phyloP scores from a whole-genome alignment of 2,888 invertebrate genomes.

The Chaetogeoica ovagalla region DNA sequence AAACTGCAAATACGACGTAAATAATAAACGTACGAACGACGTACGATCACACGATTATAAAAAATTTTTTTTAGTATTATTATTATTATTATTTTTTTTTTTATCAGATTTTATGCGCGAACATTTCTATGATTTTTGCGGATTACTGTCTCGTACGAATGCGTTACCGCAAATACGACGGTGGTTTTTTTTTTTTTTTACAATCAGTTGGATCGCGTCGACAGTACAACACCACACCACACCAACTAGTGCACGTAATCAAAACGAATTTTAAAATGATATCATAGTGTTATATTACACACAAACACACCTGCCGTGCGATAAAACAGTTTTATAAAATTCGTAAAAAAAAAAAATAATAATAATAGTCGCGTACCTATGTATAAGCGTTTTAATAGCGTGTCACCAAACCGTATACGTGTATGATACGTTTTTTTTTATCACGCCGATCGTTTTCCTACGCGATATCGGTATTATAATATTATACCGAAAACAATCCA shows the following conservation, averaged over 20 bases:
- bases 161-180: too few relatives aligned
- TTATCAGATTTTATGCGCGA: slow-evolving; percentile 12
- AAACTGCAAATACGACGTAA: background rate
- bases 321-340: too few relatives aligned
- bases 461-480: too few relatives aligned
- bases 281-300: background rate
- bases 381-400: too few relatives aligned
- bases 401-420: too few relatives aligned
- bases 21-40: background rate
- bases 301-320: too few relatives aligned
- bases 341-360: too few relatives aligned
- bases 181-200: too few relatives aligned
- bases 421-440: too few relatives aligned
- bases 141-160: background rate
- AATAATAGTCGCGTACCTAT: too few relatives aligned
- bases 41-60: background rate
- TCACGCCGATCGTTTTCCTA: too few relatives aligned
- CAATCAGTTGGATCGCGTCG: background rate
- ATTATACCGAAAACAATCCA: too few relatives aligned
- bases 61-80: background rate
- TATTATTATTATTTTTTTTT: background rate
- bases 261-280: slow-evolving; percentile 12
- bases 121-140: background rate
- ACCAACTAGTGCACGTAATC: background rate
- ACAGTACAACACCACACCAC: background rate